Base-by-base conservation (phyloP, 2,113 vertebrate genomes). In the Catharus minimus region DNA sequence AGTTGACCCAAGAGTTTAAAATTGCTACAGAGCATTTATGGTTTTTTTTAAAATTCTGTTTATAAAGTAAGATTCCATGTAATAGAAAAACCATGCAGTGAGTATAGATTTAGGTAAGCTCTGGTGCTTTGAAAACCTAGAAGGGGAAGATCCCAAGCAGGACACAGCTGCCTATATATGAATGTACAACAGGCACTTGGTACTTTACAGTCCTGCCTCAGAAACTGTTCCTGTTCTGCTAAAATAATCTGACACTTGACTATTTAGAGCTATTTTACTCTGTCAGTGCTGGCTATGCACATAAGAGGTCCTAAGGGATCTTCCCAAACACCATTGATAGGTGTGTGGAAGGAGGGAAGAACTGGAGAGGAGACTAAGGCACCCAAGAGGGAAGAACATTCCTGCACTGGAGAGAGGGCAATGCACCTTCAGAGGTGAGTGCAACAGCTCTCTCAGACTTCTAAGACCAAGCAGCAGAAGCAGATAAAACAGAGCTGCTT, bases 161-260 rank as follows among this genome's bases (percentile, higher is more conserved):
- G 0, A 4, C 11, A 38, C 36, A 71, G 30, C 8, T 57, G 13
- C 38, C 39, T 50, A 6, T 2, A 20, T 1, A 33, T 0, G 0
- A 58, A 55, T 0, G 0, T 11, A 11, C n/a, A 89, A 58, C 38
- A 82, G 46, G 16, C 13, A 52, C 32, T 10, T 32, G 21, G 65
- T n/a, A 13, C 49, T 89, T 69, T 8, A 41, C 11, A 60, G 24
- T 21, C 36, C 53, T 14, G n/a, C 50, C 67, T 68, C 82, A 52
- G 41, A 53, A 79, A 55, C 27, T 12, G 13, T 3, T 56, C 23
- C 43, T 52, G 26, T 41, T 79, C 61, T 50, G 47, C 56, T 18
- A 30, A 41, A 83, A 74, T 49, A 52, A 19, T 15, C 36, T 68
- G 28, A 44, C 53, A 6, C 0, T 12, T 10, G n/a, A 55, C 23